Evolutionary conservation across 1,140 invertebrate genomes (phyloP).

Genomic region (Cardiocondyla obscurior): DNA sequence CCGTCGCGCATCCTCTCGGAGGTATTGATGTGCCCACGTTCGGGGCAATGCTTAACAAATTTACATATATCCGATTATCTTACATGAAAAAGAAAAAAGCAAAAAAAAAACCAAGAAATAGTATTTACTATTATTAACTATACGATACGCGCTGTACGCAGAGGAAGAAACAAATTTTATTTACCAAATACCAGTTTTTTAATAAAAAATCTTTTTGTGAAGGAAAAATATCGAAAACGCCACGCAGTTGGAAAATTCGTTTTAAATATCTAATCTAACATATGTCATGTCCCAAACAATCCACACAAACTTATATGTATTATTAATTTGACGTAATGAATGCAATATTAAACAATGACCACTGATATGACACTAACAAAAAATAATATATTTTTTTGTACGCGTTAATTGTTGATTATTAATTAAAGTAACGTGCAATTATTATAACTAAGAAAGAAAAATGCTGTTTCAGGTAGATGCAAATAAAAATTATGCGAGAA

Average conservation of each 20-base stretch:
- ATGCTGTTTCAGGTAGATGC: not conserved
- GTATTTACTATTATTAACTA: slow-evolving; percentile 67
- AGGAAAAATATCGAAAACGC: slow-evolving; percentile 8
- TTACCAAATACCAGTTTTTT: slow-evolving; percentile 72
- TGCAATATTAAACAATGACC: not conserved
- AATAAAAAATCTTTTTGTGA: slow-evolving; percentile 68
- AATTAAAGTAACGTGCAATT: too few relatives aligned
- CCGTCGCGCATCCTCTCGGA: not conserved
- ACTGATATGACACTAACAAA: too few relatives aligned
- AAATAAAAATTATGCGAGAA: not conserved
- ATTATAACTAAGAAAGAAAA: too few relatives aligned
- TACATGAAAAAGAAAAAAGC: too few relatives aligned
- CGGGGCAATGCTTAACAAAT: slow-evolving; percentile 34
- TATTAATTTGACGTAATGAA: not conserved
- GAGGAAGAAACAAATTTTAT: slow-evolving; percentile 69
- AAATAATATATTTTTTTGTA: too few relatives aligned
- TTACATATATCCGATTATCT: slow-evolving; percentile 55
- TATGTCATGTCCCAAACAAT: not conserved
- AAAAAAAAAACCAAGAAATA: too few relatives aligned
- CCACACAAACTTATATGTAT: not conserved
- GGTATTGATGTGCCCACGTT: not conserved
- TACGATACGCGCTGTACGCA: slow-evolving; percentile 65
- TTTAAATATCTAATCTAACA: not conserved
- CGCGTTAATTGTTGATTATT: too few relatives aligned
- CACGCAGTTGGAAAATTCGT: not conserved